A percentile compares a stretch with the other conserved stretches of the same genome.
Evolutionary conservation across 1,140 invertebrate genomes (phyloP).

Genomic region (Ridgeia piscesae): DNA sequence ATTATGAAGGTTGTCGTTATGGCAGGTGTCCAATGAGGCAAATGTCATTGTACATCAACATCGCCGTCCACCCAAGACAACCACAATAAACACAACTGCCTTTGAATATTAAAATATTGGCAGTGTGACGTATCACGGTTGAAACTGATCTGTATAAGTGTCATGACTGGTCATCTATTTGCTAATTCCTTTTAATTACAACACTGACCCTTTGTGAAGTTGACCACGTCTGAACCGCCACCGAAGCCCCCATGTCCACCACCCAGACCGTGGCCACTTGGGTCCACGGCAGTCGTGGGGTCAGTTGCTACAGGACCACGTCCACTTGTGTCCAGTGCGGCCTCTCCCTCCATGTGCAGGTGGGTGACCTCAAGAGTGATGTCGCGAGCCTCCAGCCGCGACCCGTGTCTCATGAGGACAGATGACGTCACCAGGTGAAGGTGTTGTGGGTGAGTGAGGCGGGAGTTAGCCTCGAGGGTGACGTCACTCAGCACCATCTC

Average conservation of each 20-base stretch:
- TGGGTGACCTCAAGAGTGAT: constrained; percentile 31
- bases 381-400: constrained; percentile 34
- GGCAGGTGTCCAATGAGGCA: no score
- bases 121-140: no score
- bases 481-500: constrained; percentile 35
- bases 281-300: constrained; percentile 13
- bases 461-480: constrained; percentile 37
- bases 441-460: constrained; percentile 33
- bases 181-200: background rate
- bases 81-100: no score
- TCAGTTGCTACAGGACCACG: constrained; percentile 15
- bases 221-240: constrained; percentile 29
- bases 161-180: background rate
- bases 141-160: background rate
- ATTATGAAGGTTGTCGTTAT: no score
- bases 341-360: constrained; percentile 41
- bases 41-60: no score
- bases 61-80: no score
- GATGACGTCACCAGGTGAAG: constrained; percentile 37
- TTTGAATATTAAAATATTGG: no score
- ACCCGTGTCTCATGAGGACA: constrained; percentile 39
- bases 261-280: constrained; percentile 32
- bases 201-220: background rate
- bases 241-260: constrained; percentile 45
- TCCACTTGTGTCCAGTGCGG: constrained; percentile 36